Percentiles rank a stretch among this genome's conserved stretches.
phyloP scores from a whole-genome alignment of 2,888 invertebrate species.

The Pheosia tremula region DNA sequence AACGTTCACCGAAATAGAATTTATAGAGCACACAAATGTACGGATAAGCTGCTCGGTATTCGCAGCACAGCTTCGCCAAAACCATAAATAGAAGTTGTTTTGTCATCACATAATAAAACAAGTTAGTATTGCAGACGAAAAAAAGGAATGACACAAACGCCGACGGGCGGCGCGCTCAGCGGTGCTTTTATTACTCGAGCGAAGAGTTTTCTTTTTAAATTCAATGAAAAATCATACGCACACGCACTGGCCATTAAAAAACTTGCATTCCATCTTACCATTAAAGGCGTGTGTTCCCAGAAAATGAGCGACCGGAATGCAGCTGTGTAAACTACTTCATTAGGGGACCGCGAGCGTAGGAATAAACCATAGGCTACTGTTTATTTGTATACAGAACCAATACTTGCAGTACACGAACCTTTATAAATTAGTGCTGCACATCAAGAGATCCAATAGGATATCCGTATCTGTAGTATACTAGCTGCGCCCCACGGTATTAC shows the following conservation, averaged over 20 bases:
- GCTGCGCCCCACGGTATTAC: too few relatives aligned
- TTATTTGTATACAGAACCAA: slow-evolving; percentile 9
- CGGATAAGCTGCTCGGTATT: slow-evolving; percentile 41
- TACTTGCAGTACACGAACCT: not conserved
- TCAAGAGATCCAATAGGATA: too few relatives aligned
- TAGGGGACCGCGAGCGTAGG: slow-evolving; percentile 53
- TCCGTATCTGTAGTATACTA: too few relatives aligned
- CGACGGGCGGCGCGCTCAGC: slow-evolving; percentile 50
- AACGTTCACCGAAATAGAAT: slow-evolving; percentile 28
- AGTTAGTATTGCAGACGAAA: slow-evolving; percentile 63
- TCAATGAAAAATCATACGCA: slow-evolving; percentile 79
- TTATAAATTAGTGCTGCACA: not conserved
- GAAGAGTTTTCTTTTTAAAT: slow-evolving; percentile 66
- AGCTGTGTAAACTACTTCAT: slow-evolving; percentile 62
- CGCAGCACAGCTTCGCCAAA: slow-evolving; percentile 45
- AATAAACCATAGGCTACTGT: slow-evolving; percentile 24
- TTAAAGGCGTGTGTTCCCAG: slow-evolving; percentile 73
- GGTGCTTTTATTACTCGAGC: slow-evolving; percentile 62
- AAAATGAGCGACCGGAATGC: slow-evolving; percentile 73
- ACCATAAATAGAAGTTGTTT: slow-evolving; percentile 60
- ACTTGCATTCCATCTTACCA: slow-evolving; percentile 66
- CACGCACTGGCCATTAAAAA: slow-evolving; percentile 56
- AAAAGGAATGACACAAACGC: slow-evolving; percentile 57
- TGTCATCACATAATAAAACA: slow-evolving; percentile 67
- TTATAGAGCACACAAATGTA: slow-evolving; percentile 28